Evolutionary conservation across 1,140 invertebrate genomes (phyloP).

Genomic region (Drosophila nigrodunni): DNA sequence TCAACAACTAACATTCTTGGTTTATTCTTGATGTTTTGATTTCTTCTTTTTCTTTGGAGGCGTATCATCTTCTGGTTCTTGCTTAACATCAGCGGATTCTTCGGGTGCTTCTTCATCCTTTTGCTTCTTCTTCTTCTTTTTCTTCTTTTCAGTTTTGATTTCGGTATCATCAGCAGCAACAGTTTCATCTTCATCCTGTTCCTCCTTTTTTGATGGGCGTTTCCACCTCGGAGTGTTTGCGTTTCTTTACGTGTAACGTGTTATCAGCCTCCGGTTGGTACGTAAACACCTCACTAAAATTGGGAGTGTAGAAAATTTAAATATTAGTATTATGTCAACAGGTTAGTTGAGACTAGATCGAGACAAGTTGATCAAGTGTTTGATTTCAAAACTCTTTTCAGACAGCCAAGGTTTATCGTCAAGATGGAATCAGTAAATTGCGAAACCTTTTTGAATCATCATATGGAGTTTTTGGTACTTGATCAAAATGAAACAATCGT

Average conservation of each 20-base stretch:
- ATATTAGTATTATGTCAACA: slow-evolving; percentile 23
- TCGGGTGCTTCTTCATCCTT: slow-evolving; percentile 60
- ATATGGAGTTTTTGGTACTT: slow-evolving; percentile 33
- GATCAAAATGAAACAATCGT: background rate
- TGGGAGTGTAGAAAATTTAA: background rate
- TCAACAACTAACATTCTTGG: slow-evolving; percentile 3
- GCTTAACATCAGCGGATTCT: slow-evolving; percentile 84
- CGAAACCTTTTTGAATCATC: slow-evolving; percentile 79
- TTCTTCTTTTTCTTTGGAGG: slow-evolving; percentile 78
- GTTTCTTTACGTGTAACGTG: slow-evolving; percentile 86
- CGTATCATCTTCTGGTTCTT: slow-evolving; percentile 70
- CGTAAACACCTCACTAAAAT: slow-evolving; percentile 88
- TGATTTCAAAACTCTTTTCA: slow-evolving; percentile 51
- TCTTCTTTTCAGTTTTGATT: slow-evolving; percentile 42
- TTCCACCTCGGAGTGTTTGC: slow-evolving; percentile 85
- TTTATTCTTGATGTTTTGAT: slow-evolving; percentile 66
- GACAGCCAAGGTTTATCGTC: slow-evolving; percentile 84
- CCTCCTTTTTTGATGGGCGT: slow-evolving; percentile 74
- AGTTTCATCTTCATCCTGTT: slow-evolving; percentile 57
- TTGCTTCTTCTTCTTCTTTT: slow-evolving; percentile 68
- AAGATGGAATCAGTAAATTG: slow-evolving; percentile 61
- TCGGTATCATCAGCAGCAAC: slow-evolving; percentile 29
- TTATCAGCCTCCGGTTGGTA: slow-evolving; percentile 88
- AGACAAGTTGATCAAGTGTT: background rate
- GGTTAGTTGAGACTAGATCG: background rate